Percentiles rank a stretch among this genome's conserved stretches.
These are phyloP conservation scores for Gymnoscopelus braueri DNA, from an alignment of 2,797 vertebrate species.

Conservation along the genomic window DNA sequence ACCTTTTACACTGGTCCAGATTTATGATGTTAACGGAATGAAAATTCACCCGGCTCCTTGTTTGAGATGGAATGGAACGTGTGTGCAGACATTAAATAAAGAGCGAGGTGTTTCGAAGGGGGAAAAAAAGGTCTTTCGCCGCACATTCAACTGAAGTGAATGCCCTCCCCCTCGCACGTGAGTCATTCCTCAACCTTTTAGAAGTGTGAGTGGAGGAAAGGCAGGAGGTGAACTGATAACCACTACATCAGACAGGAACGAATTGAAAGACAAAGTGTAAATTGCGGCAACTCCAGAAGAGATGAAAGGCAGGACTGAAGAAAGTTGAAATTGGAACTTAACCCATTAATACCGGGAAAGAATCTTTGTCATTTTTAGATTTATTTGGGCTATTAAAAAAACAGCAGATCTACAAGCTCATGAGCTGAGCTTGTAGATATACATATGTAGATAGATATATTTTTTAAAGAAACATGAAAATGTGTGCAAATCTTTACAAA, in stretches of 20 bases:
- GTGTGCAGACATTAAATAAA: constrained; percentile 75
- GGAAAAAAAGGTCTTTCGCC: constrained; percentile 48
- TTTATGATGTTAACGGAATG: constrained; percentile 78
- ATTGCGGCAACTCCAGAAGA: constrained; percentile 72
- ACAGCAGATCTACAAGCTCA: too few relatives aligned
- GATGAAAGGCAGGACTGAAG: constrained; percentile 73
- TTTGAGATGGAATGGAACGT: constrained; percentile 72
- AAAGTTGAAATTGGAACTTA: constrained; percentile 80
- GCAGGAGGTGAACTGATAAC: constrained; percentile 75
- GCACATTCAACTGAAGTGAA: constrained; percentile 60
- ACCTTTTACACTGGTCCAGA: constrained; percentile 77
- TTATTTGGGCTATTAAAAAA: too few relatives aligned
- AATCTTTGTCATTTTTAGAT: too few relatives aligned
- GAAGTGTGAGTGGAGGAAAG: constrained; percentile 59
- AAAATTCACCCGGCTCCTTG: constrained; percentile 69
- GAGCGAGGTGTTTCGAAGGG: constrained; percentile 54
- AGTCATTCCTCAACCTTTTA: constrained; percentile 76
- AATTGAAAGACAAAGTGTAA: constrained; percentile 77
- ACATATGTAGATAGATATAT: too few relatives aligned
- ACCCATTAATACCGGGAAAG: too few relatives aligned
- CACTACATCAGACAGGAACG: constrained; percentile 69
- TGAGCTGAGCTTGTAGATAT: too few relatives aligned
- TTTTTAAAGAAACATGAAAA: too few relatives aligned
- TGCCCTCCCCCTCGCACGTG: constrained; percentile 44
- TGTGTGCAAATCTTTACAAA: too few relatives aligned